Percentiles rank a stretch among this genome's conserved stretches.
Conservation (phyloP, 1,140 invertebrate species). For the Dinothrombium tinctorium region DNA sequence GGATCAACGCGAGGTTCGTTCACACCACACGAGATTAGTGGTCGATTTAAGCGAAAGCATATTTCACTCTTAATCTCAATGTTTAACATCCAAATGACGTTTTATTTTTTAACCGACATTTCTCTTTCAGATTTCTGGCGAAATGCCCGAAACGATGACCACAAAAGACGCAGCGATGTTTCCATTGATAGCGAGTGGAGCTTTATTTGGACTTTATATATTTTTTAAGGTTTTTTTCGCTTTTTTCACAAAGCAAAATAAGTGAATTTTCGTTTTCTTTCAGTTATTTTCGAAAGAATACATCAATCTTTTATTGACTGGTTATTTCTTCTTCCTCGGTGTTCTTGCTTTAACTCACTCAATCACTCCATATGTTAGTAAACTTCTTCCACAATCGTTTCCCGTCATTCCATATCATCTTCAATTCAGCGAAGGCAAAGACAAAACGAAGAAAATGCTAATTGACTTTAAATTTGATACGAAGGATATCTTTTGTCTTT, state of each 20-base stretch:
- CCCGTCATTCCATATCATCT: conserved; percentile 67
- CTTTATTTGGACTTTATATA: conserved; percentile 73
- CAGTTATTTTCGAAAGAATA: conserved; percentile 92
- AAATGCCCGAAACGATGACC: conserved; percentile 79
- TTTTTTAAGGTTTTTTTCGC: conserved; percentile 38
- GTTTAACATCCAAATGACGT: no score
- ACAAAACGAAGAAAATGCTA: conserved; percentile 26
- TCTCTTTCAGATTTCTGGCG: conserved; percentile 43
- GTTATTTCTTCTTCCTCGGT: conserved; percentile 87
- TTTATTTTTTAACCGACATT: conserved; percentile 12
- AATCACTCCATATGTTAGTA: conserved; percentile 51
- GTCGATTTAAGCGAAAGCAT: no score
- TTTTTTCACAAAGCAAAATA: conserved; percentile 1
- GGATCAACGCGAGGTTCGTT: neutral
- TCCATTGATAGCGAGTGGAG: conserved; percentile 73
- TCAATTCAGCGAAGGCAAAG: conserved; percentile 35
- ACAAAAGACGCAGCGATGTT: conserved; percentile 88
- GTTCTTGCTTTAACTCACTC: conserved; percentile 75
- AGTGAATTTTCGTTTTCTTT: conserved; percentile 25
- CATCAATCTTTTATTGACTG: conserved; percentile 73
- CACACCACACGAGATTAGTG: no score
- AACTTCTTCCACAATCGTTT: conserved; percentile 54
- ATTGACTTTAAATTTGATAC: conserved; percentile 76
- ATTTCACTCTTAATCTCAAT: no score
- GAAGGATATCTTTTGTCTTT: conserved; percentile 63